Conservation (phyloP, 2,888 invertebrate species). For the Eilema depressum region DNA sequence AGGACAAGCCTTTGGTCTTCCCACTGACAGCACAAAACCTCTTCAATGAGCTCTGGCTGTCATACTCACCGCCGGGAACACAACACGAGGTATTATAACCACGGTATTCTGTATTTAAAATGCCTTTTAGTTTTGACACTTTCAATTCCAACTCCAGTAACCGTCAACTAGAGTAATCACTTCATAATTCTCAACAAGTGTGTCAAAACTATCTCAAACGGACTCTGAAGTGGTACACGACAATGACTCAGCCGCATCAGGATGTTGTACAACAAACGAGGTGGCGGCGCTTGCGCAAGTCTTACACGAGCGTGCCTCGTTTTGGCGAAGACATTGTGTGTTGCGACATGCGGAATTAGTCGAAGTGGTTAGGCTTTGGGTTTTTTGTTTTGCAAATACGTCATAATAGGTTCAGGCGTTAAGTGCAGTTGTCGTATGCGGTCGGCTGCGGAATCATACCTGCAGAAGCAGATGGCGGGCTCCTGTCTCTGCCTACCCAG, state of each 20-base stretch:
- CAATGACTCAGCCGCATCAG: slow-evolving; percentile 21
- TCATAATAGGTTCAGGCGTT: neutral
- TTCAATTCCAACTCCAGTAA: neutral
- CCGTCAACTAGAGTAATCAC: neutral
- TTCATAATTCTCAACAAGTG: neutral
- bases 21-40: too few species aligned
- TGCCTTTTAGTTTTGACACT: too few species aligned
- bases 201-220: slow-evolving; percentile 11
- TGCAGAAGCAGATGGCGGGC: too few species aligned
- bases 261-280: slow-evolving; percentile 17
- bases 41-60: too few species aligned
- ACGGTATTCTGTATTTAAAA: too few species aligned
- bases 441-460: too few species aligned
- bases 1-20: too few species aligned
- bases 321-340: slow-evolving; percentile 10
- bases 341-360: slow-evolving; percentile 18
- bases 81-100: too few species aligned
- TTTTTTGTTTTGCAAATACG: slow-evolving; percentile 9
- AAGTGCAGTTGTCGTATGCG: too few species aligned
- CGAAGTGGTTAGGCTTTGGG: neutral
- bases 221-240: slow-evolving; percentile 13
- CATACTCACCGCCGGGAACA: too few species aligned
- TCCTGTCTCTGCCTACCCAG: too few species aligned
- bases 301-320: slow-evolving; percentile 9
- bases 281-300: slow-evolving; percentile 16